phyloP scores from a whole-genome alignment of 30 jellyfish, hydroid and myxozoan genomes.

The Pelagia noctiluca region DNA sequence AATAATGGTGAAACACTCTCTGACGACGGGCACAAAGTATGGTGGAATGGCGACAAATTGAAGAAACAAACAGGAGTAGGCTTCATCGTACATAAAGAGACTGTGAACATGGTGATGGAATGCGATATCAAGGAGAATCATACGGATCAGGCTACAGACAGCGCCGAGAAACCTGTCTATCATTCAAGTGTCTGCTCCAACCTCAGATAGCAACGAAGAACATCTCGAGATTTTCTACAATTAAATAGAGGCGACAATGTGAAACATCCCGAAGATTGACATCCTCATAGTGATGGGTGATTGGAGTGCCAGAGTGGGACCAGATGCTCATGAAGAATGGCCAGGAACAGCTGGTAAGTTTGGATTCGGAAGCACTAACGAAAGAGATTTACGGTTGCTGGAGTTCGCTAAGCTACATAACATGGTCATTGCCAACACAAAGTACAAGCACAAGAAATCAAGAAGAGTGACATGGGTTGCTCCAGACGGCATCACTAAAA shows the following conservation, averaged over 20 bases:
- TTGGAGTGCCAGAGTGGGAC: constrained; percentile 57
- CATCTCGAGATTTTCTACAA: constrained; percentile 35
- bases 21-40: constrained; percentile 50
- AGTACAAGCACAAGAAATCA: background rate
- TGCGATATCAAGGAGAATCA: constrained; percentile 61
- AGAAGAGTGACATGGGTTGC: no score
- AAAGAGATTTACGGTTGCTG: constrained; percentile 32
- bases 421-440: background rate
- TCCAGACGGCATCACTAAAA: background rate
- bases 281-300: constrained; percentile 53
- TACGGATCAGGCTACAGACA: constrained; percentile 27
- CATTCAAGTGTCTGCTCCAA: constrained; percentile 66
- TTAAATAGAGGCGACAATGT: constrained; percentile 39
- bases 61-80: constrained; percentile 46
- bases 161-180: constrained; percentile 37
- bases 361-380: constrained; percentile 53
- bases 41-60: constrained; percentile 57
- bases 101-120: constrained; percentile 36
- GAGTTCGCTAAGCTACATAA: constrained; percentile 45
- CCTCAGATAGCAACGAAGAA: constrained; percentile 47
- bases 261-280: constrained; percentile 53
- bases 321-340: constrained; percentile 58
- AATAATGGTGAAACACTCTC: constrained; percentile 42
- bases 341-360: constrained; percentile 62
- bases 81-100: constrained; percentile 18